Evolutionary conservation across 1,140 invertebrate species (phyloP).

Genomic region (Meloidogyne hapla): DNA sequence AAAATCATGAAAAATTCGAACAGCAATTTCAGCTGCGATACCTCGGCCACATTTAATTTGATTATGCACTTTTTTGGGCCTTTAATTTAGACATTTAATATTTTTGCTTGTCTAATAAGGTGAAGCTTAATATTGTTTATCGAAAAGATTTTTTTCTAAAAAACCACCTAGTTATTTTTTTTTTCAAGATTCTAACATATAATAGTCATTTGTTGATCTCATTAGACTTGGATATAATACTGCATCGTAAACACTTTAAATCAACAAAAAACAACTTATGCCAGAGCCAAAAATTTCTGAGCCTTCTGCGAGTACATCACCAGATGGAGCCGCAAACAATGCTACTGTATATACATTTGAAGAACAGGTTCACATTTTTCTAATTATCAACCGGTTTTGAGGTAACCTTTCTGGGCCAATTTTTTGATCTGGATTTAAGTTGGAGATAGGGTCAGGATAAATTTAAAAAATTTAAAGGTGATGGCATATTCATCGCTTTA

Average conservation of each 20-base stretch:
- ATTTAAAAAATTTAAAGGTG: slow-evolving; percentile 30
- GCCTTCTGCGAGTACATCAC: not conserved
- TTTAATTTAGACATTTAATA: not conserved
- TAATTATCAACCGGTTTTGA: no score
- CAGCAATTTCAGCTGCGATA: not conserved
- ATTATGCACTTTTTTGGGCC: not conserved
- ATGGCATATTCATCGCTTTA: slow-evolving; percentile 53
- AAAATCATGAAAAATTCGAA: not conserved
- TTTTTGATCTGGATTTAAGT: no score
- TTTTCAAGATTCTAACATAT: not conserved
- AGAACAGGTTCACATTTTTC: not conserved
- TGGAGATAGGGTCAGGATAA: no score
- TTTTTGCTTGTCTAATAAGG: not conserved
- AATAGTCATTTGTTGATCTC: not conserved
- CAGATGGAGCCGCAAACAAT: not conserved
- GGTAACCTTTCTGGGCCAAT: no score
- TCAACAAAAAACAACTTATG: not conserved
- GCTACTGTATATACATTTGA: slow-evolving; percentile 5
- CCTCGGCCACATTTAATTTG: not conserved
- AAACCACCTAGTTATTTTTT: not conserved
- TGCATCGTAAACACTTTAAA: no score
- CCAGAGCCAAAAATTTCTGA: not conserved
- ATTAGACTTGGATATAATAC: not conserved
- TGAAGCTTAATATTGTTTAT: not conserved
- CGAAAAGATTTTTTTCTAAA: not conserved